phyloP scores from a whole-genome alignment of 2,113 vertebrate genomes.

The Lathamus discolor region DNA sequence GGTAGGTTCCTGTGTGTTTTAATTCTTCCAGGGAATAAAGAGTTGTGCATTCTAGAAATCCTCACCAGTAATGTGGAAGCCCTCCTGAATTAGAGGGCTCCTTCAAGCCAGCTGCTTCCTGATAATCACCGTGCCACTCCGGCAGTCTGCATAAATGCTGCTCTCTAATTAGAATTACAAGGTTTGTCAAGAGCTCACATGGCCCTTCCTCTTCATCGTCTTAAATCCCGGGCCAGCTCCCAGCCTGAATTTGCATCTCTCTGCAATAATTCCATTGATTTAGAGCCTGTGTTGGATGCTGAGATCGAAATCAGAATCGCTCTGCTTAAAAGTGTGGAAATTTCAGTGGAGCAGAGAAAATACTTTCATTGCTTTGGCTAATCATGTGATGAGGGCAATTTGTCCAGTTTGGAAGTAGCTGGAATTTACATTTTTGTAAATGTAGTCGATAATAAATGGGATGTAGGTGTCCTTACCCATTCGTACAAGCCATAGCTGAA shows the following conservation, averaged over 20 bases:
- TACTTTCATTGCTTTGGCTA: background rate
- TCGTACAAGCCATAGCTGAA: background rate
- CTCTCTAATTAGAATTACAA: constrained; percentile 32
- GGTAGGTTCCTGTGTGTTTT: background rate
- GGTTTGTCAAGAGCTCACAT: background rate
- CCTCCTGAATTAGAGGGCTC: background rate
- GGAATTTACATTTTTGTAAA: background rate
- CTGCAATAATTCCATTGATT: background rate
- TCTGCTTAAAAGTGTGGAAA: background rate
- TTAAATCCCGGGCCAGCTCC: background rate
- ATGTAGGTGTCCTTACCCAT: background rate
- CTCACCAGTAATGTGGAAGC: background rate
- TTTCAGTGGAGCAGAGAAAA: background rate
- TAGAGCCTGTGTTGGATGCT: background rate
- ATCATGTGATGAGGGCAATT: background rate
- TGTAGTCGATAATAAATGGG: background rate
- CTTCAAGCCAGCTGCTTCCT: constrained; percentile 47
- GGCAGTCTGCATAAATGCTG: constrained; percentile 18
- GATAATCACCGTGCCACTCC: constrained; percentile 12
- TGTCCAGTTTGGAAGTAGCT: background rate
- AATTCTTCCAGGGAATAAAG: background rate
- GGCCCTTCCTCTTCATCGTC: background rate
- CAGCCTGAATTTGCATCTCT: constrained; percentile 6
- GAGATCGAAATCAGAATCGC: background rate
- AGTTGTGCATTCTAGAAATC: background rate